phyloP scores from a whole-genome alignment of 2,113 vertebrate species.

The Spheniscus mendiculus region DNA sequence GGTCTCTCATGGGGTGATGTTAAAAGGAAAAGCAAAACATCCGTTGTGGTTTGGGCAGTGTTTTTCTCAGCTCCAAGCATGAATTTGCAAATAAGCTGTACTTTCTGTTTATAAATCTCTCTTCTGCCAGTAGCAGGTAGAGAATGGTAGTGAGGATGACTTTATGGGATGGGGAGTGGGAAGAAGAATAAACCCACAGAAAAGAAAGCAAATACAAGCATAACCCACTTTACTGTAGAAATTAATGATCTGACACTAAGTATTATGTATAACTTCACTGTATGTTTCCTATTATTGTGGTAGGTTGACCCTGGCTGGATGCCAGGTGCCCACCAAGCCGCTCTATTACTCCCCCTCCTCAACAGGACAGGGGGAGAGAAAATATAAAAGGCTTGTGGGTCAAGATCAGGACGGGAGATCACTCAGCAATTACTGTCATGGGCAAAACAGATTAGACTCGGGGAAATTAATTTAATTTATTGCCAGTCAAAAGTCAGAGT shows the following conservation, averaged over 20 bases:
- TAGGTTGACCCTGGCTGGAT: background rate
- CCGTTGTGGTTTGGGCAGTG: background rate
- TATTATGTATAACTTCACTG: background rate
- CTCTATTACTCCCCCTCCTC: background rate
- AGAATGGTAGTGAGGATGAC: background rate
- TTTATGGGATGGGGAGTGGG: background rate
- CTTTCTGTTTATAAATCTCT: background rate
- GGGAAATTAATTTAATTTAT: background rate
- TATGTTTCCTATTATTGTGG: background rate
- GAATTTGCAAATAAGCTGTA: background rate
- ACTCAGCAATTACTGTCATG: accelerated
- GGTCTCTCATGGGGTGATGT: background rate
- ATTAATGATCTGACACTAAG: background rate
- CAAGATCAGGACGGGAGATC: background rate
- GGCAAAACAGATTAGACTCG: background rate
- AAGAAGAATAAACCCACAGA: background rate
- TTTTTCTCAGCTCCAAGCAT: background rate
- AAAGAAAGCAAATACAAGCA: background rate
- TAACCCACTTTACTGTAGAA: background rate
- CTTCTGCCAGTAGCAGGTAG: background rate
- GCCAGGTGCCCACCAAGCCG: background rate
- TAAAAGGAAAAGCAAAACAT: background rate
- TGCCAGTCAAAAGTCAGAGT: background rate
- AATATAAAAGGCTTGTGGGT: background rate
- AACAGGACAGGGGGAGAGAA: background rate